A percentile compares a stretch with the other conserved stretches of the same genome.
Evolutionary conservation across 2,888 invertebrate genomes (phyloP).

Genomic region (Drosophila borealis): DNA sequence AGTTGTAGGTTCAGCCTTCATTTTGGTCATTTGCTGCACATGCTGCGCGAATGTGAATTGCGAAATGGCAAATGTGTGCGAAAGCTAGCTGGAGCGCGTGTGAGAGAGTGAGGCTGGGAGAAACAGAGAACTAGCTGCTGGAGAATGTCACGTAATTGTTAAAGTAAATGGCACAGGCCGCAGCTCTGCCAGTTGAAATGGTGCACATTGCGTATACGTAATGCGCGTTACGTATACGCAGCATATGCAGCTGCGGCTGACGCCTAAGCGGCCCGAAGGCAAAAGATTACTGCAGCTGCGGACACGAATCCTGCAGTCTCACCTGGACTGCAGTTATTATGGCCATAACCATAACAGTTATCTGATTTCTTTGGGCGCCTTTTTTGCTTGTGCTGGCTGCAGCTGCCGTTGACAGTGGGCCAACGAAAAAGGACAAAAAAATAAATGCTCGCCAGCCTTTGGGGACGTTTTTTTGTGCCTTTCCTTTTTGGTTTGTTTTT

Average conservation of each 20-base stretch:
- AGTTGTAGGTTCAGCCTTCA: slow-evolving; percentile 6
- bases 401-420: slow-evolving; percentile 41
- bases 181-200: slow-evolving; percentile 29
- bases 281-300: slow-evolving; percentile 36
- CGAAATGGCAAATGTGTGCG: slow-evolving; percentile 18
- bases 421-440: slow-evolving; percentile 4
- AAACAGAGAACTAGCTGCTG: neutral
- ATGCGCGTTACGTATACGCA: slow-evolving; percentile 61
- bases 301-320: slow-evolving; percentile 29
- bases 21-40: slow-evolving; percentile 68
- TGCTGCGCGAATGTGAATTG: slow-evolving; percentile 50
- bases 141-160: slow-evolving; percentile 70
- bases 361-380: slow-evolving; percentile 59
- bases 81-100: neutral
- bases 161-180: slow-evolving; percentile 44
- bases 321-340: slow-evolving; percentile 73
- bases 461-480: slow-evolving; percentile 46
- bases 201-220: slow-evolving; percentile 54
- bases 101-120: neutral
- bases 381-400: slow-evolving; percentile 18
- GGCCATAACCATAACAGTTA: slow-evolving; percentile 77
- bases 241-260: slow-evolving; percentile 51
- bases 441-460: slow-evolving; percentile 36
- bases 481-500: slow-evolving; percentile 26
- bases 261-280: slow-evolving; percentile 57